Conservation (phyloP, 2,888 invertebrate species). For the Acanthosoma haemorrhoidale region DNA sequence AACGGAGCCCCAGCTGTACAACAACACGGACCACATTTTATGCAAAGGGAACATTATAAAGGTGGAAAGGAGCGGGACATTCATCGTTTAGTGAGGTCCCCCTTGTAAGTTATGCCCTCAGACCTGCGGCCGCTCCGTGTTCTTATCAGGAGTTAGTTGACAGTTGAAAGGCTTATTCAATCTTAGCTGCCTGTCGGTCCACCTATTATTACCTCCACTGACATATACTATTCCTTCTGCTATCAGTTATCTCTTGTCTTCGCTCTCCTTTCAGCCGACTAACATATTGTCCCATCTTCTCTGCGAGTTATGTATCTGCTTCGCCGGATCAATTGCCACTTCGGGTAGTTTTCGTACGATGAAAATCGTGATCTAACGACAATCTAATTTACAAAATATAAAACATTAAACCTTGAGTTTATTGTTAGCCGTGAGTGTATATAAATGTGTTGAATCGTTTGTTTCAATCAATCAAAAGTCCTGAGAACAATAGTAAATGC, state of each 20-base stretch:
- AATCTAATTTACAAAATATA: not conserved
- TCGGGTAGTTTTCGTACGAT: no score
- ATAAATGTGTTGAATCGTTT: no score
- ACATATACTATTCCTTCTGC: conserved; percentile 10
- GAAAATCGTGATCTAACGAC: not conserved
- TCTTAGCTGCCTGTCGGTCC: not conserved
- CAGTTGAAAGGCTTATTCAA: conserved; percentile 28
- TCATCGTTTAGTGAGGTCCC: conserved; percentile 2
- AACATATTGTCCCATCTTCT: not conserved
- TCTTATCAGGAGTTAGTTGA: conserved; percentile 27
- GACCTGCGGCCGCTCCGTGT: not conserved
- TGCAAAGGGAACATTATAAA: conserved; percentile 1
- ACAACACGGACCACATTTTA: conserved; percentile 28
- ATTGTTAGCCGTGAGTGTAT: not conserved
- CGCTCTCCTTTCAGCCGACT: not conserved
- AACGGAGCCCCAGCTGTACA: conserved; percentile 11
- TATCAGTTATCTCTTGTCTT: conserved; percentile 7
- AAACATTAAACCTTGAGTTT: no score
- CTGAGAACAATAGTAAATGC: no score
- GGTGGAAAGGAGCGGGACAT: not conserved
- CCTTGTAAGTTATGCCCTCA: not conserved
- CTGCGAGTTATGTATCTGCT: not conserved
- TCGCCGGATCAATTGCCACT: no score
- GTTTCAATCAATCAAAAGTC: no score
- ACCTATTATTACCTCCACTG: not conserved